Evolutionary conservation across 2,888 invertebrate genomes (phyloP), one percentile per base, ranked within the genome.

Genomic region (Torymus auratus): DNA sequence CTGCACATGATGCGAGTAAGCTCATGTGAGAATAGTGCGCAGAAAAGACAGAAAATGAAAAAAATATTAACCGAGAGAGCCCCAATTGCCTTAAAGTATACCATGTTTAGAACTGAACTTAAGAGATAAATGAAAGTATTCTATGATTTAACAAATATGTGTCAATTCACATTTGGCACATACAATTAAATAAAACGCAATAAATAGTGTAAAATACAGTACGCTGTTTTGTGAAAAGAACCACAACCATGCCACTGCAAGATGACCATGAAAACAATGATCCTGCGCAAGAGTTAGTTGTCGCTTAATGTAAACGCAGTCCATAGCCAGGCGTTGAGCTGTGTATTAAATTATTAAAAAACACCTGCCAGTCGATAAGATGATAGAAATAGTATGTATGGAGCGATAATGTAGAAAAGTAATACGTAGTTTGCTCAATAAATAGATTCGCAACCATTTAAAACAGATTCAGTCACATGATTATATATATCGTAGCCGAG

Each of bases 401-500:
- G 83, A 83, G 83, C 81, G 78, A 83, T 81, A 79, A 84, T 84
- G 83, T 82, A 81, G 69, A 83, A 83, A 82, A 64, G 65, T 67
- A 78, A 79, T 72, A 78, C 55, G 70, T 28, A 15, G 41, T 72
- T 70, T 58, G 5, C 61, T 74, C 61, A 71, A 82, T 41, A 72
- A 74, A 69, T 3, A 70, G 20, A 78, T 58, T 77, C 50, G 17
- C 61, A 80, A 78, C 74, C 74, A 73, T 23, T 80, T 75, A 80
- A 73, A 50, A 70, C 23, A 76, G 28, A 69, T 70, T 78, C 28
- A 74, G 77, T 85, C 79, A 85, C 75, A 86, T 83, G 67, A 84
- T 84, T 76, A 83, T 83, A 53, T 83, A 77, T 68, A 85, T 86
- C 83, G 84, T 85, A 83, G 84, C 83, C 83, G 85, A 82, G 73